Conservation (phyloP, 2,888 invertebrate genomes). For the Phyto melanocephala region DNA sequence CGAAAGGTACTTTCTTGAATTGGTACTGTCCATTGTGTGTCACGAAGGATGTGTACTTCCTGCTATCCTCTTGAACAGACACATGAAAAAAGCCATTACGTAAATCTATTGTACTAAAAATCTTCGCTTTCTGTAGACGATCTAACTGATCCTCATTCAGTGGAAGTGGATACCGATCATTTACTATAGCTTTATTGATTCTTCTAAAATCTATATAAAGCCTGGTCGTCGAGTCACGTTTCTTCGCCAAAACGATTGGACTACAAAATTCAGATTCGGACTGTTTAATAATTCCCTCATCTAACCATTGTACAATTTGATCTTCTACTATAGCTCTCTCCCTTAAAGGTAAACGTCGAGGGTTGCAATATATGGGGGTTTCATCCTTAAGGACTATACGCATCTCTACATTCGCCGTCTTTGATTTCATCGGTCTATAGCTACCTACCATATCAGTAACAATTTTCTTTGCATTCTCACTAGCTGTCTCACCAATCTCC, state of each 20-base stretch:
- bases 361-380: constrained; percentile 30
- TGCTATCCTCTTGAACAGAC: constrained; percentile 66
- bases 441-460: constrained; percentile 3
- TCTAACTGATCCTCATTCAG: constrained; percentile 71
- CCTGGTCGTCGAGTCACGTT: constrained; percentile 63
- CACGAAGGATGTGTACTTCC: constrained; percentile 71
- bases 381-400: constrained; percentile 35
- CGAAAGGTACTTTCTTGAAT: constrained; percentile 74
- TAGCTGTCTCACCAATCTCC: neutral
- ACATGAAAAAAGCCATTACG: constrained; percentile 74
- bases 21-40: constrained; percentile 71
- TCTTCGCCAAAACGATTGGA: constrained; percentile 67
- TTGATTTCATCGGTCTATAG: constrained; percentile 19
- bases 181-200: constrained; percentile 65
- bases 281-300: no score
- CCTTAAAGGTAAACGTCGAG: constrained; percentile 13
- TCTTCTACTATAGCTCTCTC: constrained; percentile 40
- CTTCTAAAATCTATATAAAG: constrained; percentile 68
- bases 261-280: constrained; percentile 69
- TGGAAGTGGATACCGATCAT: constrained; percentile 69
- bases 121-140: constrained; percentile 67
- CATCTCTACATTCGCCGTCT: constrained; percentile 36
- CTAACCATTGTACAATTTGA: constrained; percentile 36
- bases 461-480: neutral
- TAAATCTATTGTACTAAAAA: constrained; percentile 70